Evolutionary conservation across 2,113 vertebrate species (phyloP).

Genomic region (Phalacrocorax pelagicus): DNA sequence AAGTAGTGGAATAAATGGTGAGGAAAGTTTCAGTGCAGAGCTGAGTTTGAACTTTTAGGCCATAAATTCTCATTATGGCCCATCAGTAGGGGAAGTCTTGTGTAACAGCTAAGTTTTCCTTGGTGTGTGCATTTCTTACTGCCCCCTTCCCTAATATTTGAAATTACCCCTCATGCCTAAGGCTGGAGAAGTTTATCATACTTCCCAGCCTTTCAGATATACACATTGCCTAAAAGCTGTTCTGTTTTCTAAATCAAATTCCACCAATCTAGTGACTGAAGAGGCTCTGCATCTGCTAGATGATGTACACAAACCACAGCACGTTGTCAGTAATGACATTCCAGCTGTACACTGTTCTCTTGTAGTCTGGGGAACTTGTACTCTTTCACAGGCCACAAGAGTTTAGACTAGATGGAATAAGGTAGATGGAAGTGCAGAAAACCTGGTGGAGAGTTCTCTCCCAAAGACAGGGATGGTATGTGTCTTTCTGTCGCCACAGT

Average conservation of each 20-base stretch:
- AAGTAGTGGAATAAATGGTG: not conserved
- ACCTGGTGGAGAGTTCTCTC: not conserved
- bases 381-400: not conserved
- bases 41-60: not conserved
- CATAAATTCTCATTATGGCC: not conserved
- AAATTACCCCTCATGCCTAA: not conserved
- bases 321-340: not conserved
- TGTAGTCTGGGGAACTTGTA: not conserved
- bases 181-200: not conserved
- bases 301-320: not conserved
- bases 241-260: slow-evolving; percentile 19
- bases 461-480: not conserved
- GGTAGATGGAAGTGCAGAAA: not conserved
- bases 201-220: not conserved
- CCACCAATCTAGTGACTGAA: not conserved
- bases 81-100: not conserved
- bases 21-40: not conserved
- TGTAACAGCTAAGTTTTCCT: not conserved
- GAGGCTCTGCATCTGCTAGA: not conserved
- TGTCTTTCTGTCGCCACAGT: not conserved
- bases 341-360: not conserved
- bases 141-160: not conserved
- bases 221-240: not conserved
- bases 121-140: not conserved
- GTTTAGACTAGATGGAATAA: not conserved